Percentiles rank a stretch among this genome's conserved stretches.
phyloP scores from a whole-genome alignment of 2,888 invertebrate genomes.

The Machimus rusticus region DNA sequence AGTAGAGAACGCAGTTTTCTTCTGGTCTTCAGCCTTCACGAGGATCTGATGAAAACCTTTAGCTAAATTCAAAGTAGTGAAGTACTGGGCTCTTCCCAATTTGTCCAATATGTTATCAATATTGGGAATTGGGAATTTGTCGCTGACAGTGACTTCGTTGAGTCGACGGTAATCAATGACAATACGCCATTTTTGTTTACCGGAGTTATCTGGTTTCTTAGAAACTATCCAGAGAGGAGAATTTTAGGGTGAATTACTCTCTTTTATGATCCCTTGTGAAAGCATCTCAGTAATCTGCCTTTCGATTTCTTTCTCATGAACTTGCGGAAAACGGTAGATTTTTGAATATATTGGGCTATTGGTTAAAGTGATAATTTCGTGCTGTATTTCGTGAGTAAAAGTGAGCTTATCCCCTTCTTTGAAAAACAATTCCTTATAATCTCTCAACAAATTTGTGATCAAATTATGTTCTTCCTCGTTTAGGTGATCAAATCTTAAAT shows the following conservation, averaged over 20 bases:
- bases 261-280: constrained; percentile 50
- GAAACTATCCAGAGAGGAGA: constrained; percentile 53
- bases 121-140: constrained; percentile 47
- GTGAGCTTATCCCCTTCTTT: constrained; percentile 7
- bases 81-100: constrained; percentile 45
- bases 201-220: constrained; percentile 51
- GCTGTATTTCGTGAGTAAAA: not conserved
- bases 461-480: not conserved
- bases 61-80: constrained; percentile 51
- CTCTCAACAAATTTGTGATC: not conserved
- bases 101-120: constrained; percentile 49
- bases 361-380: constrained; percentile 28
- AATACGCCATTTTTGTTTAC: constrained; percentile 41
- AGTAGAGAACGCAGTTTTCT: constrained; percentile 50
- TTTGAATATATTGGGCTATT: constrained; percentile 30
- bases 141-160: constrained; percentile 44
- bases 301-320: constrained; percentile 10
- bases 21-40: constrained; percentile 45
- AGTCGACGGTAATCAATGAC: constrained; percentile 45
- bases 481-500: not conserved
- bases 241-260: constrained; percentile 51
- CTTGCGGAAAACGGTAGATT: constrained; percentile 31
- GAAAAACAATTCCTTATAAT: not conserved
- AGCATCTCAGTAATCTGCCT: constrained; percentile 9
- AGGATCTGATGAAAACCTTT: constrained; percentile 48